Evolutionary conservation across 2,113 vertebrate species (phyloP), one percentile per base, ranked within the genome.

Genomic region (Tachysurus fulvidraco): DNA sequence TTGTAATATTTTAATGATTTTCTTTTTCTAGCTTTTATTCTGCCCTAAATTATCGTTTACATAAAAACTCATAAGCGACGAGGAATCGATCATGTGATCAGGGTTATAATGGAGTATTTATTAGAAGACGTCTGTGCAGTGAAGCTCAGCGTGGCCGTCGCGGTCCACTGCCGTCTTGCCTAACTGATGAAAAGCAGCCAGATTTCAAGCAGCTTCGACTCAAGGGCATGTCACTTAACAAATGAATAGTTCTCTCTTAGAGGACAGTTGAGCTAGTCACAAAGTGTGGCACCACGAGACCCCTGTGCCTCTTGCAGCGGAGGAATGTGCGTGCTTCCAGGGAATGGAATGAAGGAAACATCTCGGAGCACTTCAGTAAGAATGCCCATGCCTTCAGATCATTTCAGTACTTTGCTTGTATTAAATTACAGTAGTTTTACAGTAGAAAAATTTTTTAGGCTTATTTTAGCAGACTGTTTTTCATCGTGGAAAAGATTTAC

Each of bases 221-320:
- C 87, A 71, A 89, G 91, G 92, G 91, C 93, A 91, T 87, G 92
- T 93, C 92, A 91, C 91, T 93, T 86, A 89, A 87, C 8, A 91
- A 91, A 94, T 93, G 93, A 95, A 94, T 93, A 91, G 86, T 71
- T 87, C 85, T 91, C 92, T 86, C 91, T 93, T 90, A 89, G 90
- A 91, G 87, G 90, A 93, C 93, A 91, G 93, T 94, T 85, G 88
- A 88, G 91, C 87, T 85, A 92, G 91, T 93, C 89, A 93, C 90
- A 91, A 89, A 89, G 83, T 55, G 81, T 88, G 86, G 67, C 89
- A 92, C 91, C 92, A 92, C 85, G 67, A 93, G 92, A 94, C 93
- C 91, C 93, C 91, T 60, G 90, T 89, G 91, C 90, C 89, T 91
- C 88, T 90, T 79, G 78, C 85, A 65, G 83, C 17, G 12, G 85